Conservation (phyloP, 2,113 vertebrate species). For the Myotis yumanensis region DNA sequence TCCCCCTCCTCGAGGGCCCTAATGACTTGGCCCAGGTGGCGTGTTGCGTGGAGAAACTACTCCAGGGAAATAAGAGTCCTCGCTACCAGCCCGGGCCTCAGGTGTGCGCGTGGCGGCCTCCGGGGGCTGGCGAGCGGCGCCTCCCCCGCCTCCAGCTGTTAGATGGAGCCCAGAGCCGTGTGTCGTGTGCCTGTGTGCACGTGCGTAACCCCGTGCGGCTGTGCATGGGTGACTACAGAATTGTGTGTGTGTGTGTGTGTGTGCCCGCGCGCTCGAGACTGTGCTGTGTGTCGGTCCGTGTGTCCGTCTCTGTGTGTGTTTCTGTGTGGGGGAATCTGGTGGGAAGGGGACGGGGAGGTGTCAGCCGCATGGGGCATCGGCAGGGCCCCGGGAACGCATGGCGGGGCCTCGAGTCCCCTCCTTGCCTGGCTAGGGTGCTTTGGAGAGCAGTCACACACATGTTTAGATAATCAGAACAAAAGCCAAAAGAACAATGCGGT, state of each 20-base stretch:
- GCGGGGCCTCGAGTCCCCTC: background rate
- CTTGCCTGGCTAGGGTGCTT: slow-evolving; percentile 47
- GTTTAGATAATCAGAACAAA: slow-evolving; percentile 72
- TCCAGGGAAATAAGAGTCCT: slow-evolving; percentile 83
- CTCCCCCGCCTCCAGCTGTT: slow-evolving; percentile 69
- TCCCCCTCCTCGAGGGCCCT: slow-evolving; percentile 72
- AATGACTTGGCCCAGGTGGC: slow-evolving; percentile 86
- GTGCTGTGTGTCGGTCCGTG: no score
- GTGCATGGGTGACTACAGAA: background rate
- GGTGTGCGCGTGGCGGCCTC: slow-evolving; percentile 67
- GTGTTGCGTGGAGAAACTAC: slow-evolving; percentile 76
- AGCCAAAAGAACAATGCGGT: slow-evolving; percentile 59
- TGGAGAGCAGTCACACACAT: slow-evolving; percentile 45
- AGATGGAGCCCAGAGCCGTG: background rate
- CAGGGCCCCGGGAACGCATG: background rate
- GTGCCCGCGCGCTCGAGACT: no score
- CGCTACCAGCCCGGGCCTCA: slow-evolving; percentile 82
- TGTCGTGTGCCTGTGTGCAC: background rate
- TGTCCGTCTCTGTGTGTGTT: background rate
- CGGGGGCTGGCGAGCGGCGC: slow-evolving; percentile 34
- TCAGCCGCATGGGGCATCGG: background rate
- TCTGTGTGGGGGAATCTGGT: background rate
- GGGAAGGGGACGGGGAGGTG: slow-evolving; percentile 25
- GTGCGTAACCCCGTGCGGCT: background rate
- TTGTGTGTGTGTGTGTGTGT: no score